Base-by-base conservation (phyloP, 2,113 vertebrate species). In the Dasyurus viverrinus region DNA sequence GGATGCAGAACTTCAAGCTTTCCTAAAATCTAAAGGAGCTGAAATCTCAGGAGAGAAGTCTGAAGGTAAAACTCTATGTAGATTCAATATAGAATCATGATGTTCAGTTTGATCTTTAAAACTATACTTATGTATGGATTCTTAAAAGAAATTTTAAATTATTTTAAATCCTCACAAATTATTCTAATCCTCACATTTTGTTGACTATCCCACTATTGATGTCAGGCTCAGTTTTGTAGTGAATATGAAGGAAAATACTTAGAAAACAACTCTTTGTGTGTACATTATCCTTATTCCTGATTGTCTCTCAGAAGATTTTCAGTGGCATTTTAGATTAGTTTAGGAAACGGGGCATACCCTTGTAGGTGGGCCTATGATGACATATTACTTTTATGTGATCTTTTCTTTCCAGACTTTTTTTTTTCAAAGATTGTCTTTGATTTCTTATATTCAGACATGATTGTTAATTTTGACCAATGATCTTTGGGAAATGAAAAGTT, bases 21-120 rank as follows among this genome's bases (percentile, higher is more conserved):
- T 99, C 96, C 97, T 99, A 94, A 99, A 99, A 97, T 98, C 99
- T 60, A 99, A 99, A 98, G 99, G 99, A 98, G 99, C 99, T 46
- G 99, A 99, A 68, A 99, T 99, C 97, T 99, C 99, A 0, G 99
- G 99, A 97, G 99, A 99, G 96, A 99, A 99, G 1, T 99, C 99
- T 0, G 99, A 99, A 97, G 99, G 99, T 46, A 99, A 99, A 99
- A 53, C 99, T 99, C 93, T 99, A 99, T 89, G 98, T 99, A 50
- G 99, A 99, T 97, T 98, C 99, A 97, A 99, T 99, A 95, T 99
- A 99, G 93, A 99, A 99, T 99, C 50, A 52, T 52, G 50, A 52
- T 84, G 19, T 42, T 84, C n/a, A 84, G 7, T 84, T 84, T 84
- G n/a, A n/a, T 42, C 4, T 76, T 76, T 76, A n/a, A 84, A 19